Evolutionary conservation across 2,797 vertebrate genomes (phyloP).

Genomic region (Myripristis jacobus): DNA sequence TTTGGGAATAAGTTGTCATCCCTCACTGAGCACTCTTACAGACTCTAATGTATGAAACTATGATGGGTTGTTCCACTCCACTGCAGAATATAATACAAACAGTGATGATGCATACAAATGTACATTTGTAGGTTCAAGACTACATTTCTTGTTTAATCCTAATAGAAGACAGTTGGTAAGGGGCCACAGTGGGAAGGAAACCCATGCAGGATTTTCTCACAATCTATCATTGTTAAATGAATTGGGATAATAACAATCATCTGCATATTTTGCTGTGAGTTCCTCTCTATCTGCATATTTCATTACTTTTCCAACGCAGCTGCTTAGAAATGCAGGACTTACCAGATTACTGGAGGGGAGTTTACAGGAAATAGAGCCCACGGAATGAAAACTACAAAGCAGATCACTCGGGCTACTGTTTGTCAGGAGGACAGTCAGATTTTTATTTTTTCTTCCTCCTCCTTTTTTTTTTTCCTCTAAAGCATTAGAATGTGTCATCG

Average conservation of each 20-base stretch:
- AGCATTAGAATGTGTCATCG: conserved; percentile 60
- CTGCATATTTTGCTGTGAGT: conserved; percentile 1
- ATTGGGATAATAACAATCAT: conserved; percentile 29
- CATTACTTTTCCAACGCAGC: conserved; percentile 20
- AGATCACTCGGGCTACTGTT: conserved; percentile 53
- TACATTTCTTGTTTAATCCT: conserved; percentile 57
- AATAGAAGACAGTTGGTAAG: conserved; percentile 43
- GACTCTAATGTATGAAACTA: conserved; percentile 68
- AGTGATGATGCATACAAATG: conserved; percentile 49
- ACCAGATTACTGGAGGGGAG: conserved; percentile 30
- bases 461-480: conserved; percentile 3
- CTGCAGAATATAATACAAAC: conserved; percentile 60
- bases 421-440: conserved; percentile 16
- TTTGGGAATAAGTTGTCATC: conserved; percentile 69
- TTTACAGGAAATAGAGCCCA: conserved; percentile 48
- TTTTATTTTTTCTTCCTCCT: no score
- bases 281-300: conserved; percentile 20
- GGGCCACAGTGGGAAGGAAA: conserved; percentile 19
- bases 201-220: conserved; percentile 18
- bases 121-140: conserved; percentile 44
- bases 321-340: conserved; percentile 46
- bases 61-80: conserved; percentile 69
- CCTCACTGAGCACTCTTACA: conserved; percentile 60
- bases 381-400: conserved; percentile 62
- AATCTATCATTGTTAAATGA: conserved; percentile 40